Conservation (phyloP, 2,888 invertebrate species). For the Acanthosepion esculentum region DNA sequence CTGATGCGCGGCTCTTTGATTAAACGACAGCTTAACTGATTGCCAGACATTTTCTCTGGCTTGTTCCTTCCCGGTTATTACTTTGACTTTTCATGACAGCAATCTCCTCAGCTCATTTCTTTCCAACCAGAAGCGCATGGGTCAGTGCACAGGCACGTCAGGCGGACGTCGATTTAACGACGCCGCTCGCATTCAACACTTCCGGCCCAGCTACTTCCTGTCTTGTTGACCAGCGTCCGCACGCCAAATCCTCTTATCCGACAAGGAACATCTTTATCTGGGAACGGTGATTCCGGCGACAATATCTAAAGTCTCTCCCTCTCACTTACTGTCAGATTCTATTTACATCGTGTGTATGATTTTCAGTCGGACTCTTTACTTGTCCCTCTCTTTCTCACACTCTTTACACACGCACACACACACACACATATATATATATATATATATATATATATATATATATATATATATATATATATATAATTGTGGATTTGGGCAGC, state of each 20-base stretch:
- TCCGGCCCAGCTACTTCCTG: neutral
- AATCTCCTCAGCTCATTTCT: neutral
- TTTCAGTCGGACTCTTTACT: neutral
- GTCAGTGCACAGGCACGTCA: neutral
- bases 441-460: no score
- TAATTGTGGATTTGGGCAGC: no score
- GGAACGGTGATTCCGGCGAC: neutral
- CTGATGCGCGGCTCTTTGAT: neutral
- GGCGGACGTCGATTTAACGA: neutral
- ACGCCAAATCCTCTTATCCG: conserved; percentile 15
- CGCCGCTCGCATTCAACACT: neutral
- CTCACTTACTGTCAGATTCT: neutral
- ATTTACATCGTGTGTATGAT: neutral
- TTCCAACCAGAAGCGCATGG: neutral
- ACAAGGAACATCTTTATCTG: neutral
- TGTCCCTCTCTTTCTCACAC: neutral
- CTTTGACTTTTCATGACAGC: neutral
- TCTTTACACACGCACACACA: no score
- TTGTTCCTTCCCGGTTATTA: neutral
- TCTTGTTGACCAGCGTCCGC: conserved; percentile 20
- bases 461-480: no score
- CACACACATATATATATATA: no score
- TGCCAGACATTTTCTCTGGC: neutral
- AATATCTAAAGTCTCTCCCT: neutral
- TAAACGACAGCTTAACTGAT: neutral